These are phyloP conservation scores for Drosophila lini DNA, from an alignment of 1,140 invertebrate genomes.

Conservation along the genomic window DNA sequence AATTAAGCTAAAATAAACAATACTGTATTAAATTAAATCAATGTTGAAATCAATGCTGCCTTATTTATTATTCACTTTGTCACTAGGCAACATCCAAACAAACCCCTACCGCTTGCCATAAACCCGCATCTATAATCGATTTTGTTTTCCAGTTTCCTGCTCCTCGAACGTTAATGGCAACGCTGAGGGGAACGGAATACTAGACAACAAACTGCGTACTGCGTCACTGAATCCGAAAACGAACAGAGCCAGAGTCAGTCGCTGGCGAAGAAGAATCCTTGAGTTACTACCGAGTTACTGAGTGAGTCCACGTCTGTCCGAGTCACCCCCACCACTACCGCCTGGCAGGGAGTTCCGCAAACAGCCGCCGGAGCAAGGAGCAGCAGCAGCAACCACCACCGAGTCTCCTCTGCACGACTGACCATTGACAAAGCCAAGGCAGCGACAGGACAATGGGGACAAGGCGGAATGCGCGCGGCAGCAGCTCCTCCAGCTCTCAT, in stretches of 20 bases:
- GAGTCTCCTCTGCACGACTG: conserved; percentile 63
- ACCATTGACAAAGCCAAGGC: conserved; percentile 40
- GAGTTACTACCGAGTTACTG: conserved; percentile 49
- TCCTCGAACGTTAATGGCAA: conserved; percentile 81
- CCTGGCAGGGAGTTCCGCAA: conserved; percentile 56
- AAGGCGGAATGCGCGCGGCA: conserved; percentile 79
- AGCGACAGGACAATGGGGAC: conserved; percentile 63
- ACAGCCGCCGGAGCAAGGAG: conserved; percentile 67
- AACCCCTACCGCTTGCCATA: conserved; percentile 38
- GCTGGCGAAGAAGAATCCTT: conserved; percentile 22
- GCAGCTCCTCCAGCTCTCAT: conserved; percentile 77
- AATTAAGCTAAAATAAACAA: conserved; percentile 64
- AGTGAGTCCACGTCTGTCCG: conserved; percentile 82
- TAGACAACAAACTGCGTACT: conserved; percentile 40
- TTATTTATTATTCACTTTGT: conserved; percentile 66
- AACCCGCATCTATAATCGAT: conserved; percentile 72
- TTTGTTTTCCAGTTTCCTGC: conserved; percentile 83
- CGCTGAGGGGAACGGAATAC: conserved; percentile 78
- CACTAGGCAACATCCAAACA: conserved; percentile 29
- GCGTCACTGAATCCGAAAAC: conserved; percentile 10
- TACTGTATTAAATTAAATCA: conserved; percentile 43
- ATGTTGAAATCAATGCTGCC: conserved; percentile 63
- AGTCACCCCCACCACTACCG: conserved; percentile 53
- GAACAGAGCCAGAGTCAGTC: conserved; percentile 19
- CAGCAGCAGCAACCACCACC: conserved; percentile 79